phyloP scores from a whole-genome alignment of 2,888 invertebrate genomes.

The Tridacna crocea region DNA sequence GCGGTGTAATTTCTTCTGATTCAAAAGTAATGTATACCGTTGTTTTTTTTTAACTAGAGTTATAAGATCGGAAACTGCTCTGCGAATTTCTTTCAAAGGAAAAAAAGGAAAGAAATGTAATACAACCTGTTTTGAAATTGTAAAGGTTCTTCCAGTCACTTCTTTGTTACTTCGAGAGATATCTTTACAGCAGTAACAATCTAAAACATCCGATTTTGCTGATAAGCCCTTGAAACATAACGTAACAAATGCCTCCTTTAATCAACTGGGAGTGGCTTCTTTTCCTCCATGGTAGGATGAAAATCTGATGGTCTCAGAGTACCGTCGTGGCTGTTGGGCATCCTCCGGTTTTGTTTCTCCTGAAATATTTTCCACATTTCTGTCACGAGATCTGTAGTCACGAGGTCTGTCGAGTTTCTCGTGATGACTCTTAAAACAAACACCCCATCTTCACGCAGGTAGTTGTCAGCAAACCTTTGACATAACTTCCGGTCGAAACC shows the following conservation, averaged over 20 bases:
- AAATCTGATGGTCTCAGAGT: slow-evolving; percentile 58
- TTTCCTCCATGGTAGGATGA: slow-evolving; percentile 54
- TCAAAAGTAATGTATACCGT: too few species aligned
- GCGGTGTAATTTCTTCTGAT: too few species aligned
- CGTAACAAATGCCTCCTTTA: background rate
- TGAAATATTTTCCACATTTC: slow-evolving; percentile 75
- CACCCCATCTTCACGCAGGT: slow-evolving; percentile 77
- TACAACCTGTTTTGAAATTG: too few species aligned
- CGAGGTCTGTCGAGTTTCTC: slow-evolving; percentile 78
- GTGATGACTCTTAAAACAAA: slow-evolving; percentile 74
- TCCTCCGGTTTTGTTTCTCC: slow-evolving; percentile 65
- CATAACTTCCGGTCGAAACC: slow-evolving; percentile 72
- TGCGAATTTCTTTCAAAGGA: too few species aligned
- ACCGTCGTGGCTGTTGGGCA: slow-evolving; percentile 55
- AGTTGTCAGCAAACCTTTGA: slow-evolving; percentile 74
- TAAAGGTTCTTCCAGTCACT: too few species aligned
- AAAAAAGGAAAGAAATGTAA: too few species aligned
- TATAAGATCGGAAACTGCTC: too few species aligned
- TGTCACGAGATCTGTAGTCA: slow-evolving; percentile 72
- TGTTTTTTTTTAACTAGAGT: too few species aligned
- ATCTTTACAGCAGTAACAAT: too few species aligned
- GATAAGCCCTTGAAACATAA: too few species aligned
- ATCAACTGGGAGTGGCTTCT: slow-evolving; percentile 55
- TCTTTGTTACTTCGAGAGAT: too few species aligned
- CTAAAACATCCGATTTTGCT: too few species aligned